phyloP scores from a whole-genome alignment of 1,140 invertebrate genomes.

The Tenebrio molitor region DNA sequence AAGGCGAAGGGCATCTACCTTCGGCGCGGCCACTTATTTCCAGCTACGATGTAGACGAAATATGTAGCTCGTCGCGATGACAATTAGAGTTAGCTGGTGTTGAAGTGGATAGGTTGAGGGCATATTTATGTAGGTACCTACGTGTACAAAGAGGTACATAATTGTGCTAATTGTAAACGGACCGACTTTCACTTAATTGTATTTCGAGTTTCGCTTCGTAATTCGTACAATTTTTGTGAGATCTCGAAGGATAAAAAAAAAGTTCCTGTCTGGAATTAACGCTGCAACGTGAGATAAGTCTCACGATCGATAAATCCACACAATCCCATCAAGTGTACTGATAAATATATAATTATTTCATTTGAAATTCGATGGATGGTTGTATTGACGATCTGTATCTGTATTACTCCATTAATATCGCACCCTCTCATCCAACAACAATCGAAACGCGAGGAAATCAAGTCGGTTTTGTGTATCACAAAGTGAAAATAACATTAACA shows the following conservation, averaged over 20 bases:
- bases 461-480: no score
- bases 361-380: not conserved
- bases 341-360: slow-evolving; percentile 5
- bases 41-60: slow-evolving; percentile 4
- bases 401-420: no score
- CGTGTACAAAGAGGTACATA: not conserved
- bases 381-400: no score
- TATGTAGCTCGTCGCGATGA: not conserved
- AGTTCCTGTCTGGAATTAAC: no score
- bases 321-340: no score
- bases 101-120: not conserved
- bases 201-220: slow-evolving; percentile 13
- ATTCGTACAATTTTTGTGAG: not conserved
- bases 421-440: no score
- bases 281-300: not conserved
- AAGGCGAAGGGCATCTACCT: slow-evolving; percentile 24
- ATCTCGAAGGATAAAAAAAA: not conserved
- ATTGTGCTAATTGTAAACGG: slow-evolving; percentile 8
- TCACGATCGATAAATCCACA: not conserved
- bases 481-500: no score
- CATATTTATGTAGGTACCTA: no score
- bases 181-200: slow-evolving; percentile 32
- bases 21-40: slow-evolving; percentile 15
- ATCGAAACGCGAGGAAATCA: no score
- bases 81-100: slow-evolving; percentile 9